Percentiles rank a stretch among this genome's conserved stretches.
Conservation (phyloP, 1,140 invertebrate species). For the Ostrea denselamellosa region DNA sequence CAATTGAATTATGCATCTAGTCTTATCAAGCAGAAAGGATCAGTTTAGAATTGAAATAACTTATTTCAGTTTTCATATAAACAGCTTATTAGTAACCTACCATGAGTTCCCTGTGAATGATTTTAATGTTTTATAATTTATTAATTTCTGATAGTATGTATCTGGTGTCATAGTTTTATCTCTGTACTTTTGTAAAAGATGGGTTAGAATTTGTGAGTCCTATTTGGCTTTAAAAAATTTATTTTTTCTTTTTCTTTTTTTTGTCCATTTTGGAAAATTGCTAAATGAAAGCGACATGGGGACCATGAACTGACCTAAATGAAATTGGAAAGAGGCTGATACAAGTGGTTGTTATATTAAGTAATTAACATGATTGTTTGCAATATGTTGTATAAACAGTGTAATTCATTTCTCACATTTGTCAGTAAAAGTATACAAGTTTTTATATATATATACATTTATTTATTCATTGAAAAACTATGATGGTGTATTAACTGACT, state of each 20-base stretch:
- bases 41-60: not conserved
- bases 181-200: not conserved
- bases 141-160: not conserved
- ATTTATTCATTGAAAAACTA: no score
- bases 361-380: conserved; percentile 31
- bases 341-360: conserved; percentile 21
- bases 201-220: not conserved
- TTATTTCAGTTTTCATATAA: not conserved
- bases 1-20: not conserved
- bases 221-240: not conserved
- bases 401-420: conserved; percentile 40
- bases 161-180: not conserved
- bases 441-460: not conserved
- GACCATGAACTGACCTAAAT: not conserved
- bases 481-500: no score
- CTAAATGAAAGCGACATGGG: not conserved
- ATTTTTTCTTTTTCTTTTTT: not conserved
- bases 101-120: not conserved
- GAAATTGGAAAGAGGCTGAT: not conserved
- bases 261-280: not conserved
- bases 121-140: not conserved
- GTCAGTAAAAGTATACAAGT: conserved; percentile 36
- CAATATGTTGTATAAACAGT: conserved; percentile 31
- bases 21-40: not conserved
- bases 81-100: not conserved